Evolutionary conservation across 2,797 vertebrate genomes (phyloP), one percentile per base, ranked within the genome.

Genomic region (Propithecus perrieri): DNA sequence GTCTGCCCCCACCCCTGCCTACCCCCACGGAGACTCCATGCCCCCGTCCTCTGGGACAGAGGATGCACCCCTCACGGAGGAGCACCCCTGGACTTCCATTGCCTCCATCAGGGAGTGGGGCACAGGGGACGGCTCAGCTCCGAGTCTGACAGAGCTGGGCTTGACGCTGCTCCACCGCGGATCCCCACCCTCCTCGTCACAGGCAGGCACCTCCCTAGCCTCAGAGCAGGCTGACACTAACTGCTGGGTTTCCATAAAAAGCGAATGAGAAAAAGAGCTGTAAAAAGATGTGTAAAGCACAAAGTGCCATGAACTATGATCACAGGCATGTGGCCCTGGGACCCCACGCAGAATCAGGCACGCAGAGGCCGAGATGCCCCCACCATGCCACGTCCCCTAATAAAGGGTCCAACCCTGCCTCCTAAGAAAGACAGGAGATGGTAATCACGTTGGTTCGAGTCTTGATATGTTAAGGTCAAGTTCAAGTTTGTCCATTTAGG

Each of bases 341-440:
- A 35, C 1, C 13, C 67, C 53, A 0, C 0, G 2, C 1, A 1
- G 57, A 2, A 2, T 6, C 5, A 0, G 0, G 38, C 1, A 0
- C 5, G n/a, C 48, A 20, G 7, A 1, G 30, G 4, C 30, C 0
- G 5, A 2, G 2, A 18, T 2, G 6, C 3, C 43, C 9, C 13
- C 1, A 4, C 33, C 55, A 9, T n/a, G 13, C 33, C 2, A 3
- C 1, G 1, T 28, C 11, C n/a, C 7, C 9, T 28, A 30, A 17
- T 33, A 28, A 41, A 75, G 18, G 43, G 74, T 33, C 74, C 50
- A 79, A 38, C 4, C 13, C 22, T 38, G 22, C 50, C n/a, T 78
- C 50, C 48, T 55, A 55, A 55, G 35, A 53, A 74, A 35, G 12
- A 50, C 50, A 38, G 75, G 10, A 78, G n/a, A 57, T 15, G 24